These are phyloP conservation scores for Mastomys natalensis DNA, from an alignment of 2,113 vertebrate genomes.

Conservation along the genomic window DNA sequence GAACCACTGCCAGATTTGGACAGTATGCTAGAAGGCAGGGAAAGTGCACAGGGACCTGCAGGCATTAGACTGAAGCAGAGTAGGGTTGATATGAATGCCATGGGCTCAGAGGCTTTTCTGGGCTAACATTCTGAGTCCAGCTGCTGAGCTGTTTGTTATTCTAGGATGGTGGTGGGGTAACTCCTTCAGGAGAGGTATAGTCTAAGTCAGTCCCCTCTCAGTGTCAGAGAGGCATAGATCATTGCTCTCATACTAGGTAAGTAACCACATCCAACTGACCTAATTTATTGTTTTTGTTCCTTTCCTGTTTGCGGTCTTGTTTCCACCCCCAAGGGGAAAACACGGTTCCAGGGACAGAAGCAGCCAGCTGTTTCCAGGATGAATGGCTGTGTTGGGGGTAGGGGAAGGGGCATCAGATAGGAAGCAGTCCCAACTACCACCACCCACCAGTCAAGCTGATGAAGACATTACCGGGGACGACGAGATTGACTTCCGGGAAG, in stretches of 20 bases:
- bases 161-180: neutral
- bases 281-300: conserved; percentile 85
- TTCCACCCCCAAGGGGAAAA: conserved; percentile 77
- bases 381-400: conserved; percentile 82
- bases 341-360: conserved; percentile 77
- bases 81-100: neutral
- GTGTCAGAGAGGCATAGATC: neutral
- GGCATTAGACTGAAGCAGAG: neutral
- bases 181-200: neutral
- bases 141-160: neutral
- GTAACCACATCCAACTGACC: conserved; percentile 67
- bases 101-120: neutral
- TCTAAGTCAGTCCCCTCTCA: conserved; percentile 31
- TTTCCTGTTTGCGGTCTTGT: conserved; percentile 86
- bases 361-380: conserved; percentile 85
- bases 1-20: neutral
- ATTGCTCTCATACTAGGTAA: conserved; percentile 48
- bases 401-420: conserved; percentile 71
- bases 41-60: neutral
- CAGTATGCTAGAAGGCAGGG: neutral
- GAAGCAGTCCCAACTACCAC: conserved; percentile 65
- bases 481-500: conserved; percentile 90
- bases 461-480: conserved; percentile 92
- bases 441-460: conserved; percentile 43
- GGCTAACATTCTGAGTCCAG: neutral